Evolutionary conservation across 1,140 invertebrate species (phyloP).

Genomic region (Scaptomyza montana): DNA sequence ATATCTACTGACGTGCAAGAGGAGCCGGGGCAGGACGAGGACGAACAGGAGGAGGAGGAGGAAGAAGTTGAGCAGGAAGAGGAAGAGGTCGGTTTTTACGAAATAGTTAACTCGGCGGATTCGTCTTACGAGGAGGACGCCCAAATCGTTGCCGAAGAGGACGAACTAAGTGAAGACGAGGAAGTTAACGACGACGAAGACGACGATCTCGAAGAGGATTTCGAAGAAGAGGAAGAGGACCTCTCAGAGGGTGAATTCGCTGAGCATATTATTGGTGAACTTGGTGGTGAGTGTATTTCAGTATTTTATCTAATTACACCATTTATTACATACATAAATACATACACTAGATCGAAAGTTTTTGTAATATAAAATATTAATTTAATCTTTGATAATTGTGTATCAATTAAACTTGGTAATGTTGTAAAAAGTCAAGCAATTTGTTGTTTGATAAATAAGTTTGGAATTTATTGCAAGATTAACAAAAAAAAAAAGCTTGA

Average conservation of each 20-base stretch:
- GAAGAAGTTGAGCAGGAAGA: constrained; percentile 59
- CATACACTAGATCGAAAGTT: not conserved
- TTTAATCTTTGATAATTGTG: constrained; percentile 6
- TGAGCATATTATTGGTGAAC: constrained; percentile 73
- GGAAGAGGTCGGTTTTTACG: constrained; percentile 71
- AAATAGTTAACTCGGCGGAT: constrained; percentile 69
- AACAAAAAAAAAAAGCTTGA: too few relatives aligned
- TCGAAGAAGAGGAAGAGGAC: constrained; percentile 70
- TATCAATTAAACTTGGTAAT: not conserved
- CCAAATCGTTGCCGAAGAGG: constrained; percentile 74
- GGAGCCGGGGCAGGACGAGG: constrained; percentile 44
- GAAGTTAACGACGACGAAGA: constrained; percentile 71
- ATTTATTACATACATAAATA: too few relatives aligned
- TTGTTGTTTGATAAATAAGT: not conserved
- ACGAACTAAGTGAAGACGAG: constrained; percentile 75
- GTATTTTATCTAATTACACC: too few relatives aligned
- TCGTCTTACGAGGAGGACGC: constrained; percentile 76
- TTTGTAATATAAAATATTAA: constrained; percentile 12
- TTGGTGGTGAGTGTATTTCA: constrained; percentile 64
- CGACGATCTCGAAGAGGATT: constrained; percentile 71
- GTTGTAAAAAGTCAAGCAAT: not conserved
- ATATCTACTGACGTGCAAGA: not conserved
- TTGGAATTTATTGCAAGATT: not conserved
- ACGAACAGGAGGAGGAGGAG: constrained; percentile 53
- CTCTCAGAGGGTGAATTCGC: constrained; percentile 76